Evolutionary conservation across 2,113 vertebrate genomes (phyloP).

Genomic region (Pongo abelii): DNA sequence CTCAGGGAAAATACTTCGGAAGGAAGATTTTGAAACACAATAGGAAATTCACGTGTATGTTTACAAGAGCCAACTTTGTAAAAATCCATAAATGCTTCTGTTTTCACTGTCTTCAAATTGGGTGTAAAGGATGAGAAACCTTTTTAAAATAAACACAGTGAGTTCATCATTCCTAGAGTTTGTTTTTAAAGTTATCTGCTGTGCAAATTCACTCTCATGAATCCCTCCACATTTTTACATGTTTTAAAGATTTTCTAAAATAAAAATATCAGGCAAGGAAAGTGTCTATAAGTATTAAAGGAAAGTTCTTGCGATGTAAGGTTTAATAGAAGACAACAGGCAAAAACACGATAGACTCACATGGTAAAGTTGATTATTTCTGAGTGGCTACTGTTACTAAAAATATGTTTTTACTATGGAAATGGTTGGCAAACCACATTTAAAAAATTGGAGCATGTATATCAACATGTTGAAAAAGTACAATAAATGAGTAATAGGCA

Average conservation of each 20-base stretch:
- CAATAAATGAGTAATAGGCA: slow-evolving; percentile 9
- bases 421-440: background rate
- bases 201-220: slow-evolving; percentile 35
- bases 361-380: background rate
- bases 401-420: background rate
- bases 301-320: too few species aligned
- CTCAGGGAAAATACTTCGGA: background rate
- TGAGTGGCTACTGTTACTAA: background rate
- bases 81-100: slow-evolving; percentile 42
- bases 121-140: background rate
- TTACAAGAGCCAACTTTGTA: background rate
- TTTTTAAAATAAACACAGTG: background rate
- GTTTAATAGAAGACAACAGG: slow-evolving; percentile 30
- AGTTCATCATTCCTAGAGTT: background rate
- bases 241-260: slow-evolving; percentile 45
- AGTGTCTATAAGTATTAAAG: background rate
- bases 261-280: slow-evolving; percentile 39
- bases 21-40: slow-evolving; percentile 27
- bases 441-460: background rate
- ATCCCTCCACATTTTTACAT: background rate
- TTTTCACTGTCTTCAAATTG: slow-evolving; percentile 31
- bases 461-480: background rate
- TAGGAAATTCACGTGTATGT: background rate
- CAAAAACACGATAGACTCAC: background rate
- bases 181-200: slow-evolving; percentile 38